Evolutionary conservation across 2,113 vertebrate species (phyloP), one percentile per base, ranked within the genome.

Genomic region (Lamprologus tigripictilis): DNA sequence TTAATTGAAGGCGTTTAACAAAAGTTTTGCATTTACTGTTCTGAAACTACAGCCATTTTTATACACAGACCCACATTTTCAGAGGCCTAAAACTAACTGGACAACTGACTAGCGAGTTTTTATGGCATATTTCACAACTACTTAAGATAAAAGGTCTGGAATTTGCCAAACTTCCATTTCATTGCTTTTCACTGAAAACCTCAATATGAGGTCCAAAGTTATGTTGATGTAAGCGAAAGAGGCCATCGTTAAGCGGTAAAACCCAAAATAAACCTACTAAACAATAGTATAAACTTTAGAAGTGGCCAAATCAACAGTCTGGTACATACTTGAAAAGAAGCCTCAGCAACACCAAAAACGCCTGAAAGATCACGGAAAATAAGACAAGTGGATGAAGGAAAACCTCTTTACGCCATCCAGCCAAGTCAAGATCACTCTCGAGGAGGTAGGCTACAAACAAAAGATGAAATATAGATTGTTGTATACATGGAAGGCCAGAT

Each of bases 171-270:
- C n/a, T 42, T 71, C 5, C 8, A 42, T 71, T 45, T 71, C 1
- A 0, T 42, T 0, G 37, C n/a, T 73, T 42, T 73, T 45, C 3
- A 47, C 14, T 19, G 23, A 17, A 76, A 76, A 26, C 9, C 9
- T 49, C 42, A 47, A 31, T 19, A 78, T 49, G 23, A 31, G 71
- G 4, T 49, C 16, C 42, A 78, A 11, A 1, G 23, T 49, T 28
- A 12, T 49, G 42, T 49, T 12, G 42, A 49, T 49, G 23, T 0
- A 31, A 49, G 71, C 6, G 1, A 78, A 78, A 31, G 26, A 19
- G 42, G 23, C 16, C 42, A 31, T 49, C 9, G 2, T 76, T 76
- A 28, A 19, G 16, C 6, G 0, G 23, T 2, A 0, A 49, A 0
- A 0, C 23, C 40, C 9, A 8, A 76, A 76, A 76, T 76, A 45